Evolutionary conservation across 2,888 invertebrate genomes (phyloP).

Genomic region (Sphecodes monilicornis): DNA sequence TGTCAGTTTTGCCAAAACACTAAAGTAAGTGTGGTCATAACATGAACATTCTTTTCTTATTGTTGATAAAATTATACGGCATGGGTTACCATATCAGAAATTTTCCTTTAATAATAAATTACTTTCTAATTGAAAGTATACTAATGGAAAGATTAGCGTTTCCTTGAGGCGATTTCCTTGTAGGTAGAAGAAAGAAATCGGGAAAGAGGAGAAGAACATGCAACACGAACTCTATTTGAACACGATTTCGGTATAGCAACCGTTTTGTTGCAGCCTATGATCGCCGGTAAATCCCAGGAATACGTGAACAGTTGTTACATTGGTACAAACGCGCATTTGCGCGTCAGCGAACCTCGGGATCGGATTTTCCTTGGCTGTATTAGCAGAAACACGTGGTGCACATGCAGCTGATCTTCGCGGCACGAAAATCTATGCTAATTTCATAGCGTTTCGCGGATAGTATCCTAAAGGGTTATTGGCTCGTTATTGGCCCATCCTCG

Average conservation of each 20-base stretch:
- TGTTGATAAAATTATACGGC: too few species aligned
- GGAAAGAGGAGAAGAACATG: background rate
- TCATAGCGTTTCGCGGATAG: constrained; percentile 65
- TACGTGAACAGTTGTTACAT: constrained; percentile 35
- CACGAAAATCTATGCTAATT: constrained; percentile 71
- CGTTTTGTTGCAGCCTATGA: background rate
- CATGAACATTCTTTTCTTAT: too few species aligned
- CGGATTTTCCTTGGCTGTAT: constrained; percentile 62
- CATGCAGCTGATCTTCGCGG: constrained; percentile 62
- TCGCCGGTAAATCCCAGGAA: constrained; percentile 19
- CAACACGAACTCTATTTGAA: background rate
- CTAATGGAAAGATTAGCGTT: too few species aligned
- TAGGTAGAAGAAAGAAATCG: background rate
- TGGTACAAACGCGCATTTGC: constrained; percentile 26
- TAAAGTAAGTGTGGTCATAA: too few species aligned
- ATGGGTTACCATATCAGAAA: background rate
- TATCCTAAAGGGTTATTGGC: constrained; percentile 69
- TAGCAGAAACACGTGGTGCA: constrained; percentile 63
- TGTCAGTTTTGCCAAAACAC: too few species aligned
- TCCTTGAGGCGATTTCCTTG: background rate
- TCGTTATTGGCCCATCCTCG: constrained; percentile 68
- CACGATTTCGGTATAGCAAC: background rate
- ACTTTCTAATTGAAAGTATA: too few species aligned
- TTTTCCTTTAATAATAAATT: background rate
- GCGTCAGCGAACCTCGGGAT: constrained; percentile 43